phyloP scores from a whole-genome alignment of 2,797 vertebrate genomes.

The Cryptoprocta ferox region DNA sequence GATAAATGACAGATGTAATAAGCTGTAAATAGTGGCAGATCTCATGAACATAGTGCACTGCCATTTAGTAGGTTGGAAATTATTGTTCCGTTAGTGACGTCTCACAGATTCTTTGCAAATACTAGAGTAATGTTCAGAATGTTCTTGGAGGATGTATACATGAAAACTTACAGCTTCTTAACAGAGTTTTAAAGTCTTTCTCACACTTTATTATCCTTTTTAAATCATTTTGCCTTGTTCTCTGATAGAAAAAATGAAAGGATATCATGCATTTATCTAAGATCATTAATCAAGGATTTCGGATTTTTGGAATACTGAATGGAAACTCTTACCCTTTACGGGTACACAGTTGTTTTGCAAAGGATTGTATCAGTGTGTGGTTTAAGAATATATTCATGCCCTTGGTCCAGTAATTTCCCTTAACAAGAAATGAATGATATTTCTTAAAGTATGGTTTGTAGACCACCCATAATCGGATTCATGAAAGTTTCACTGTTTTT shows the following conservation, averaged over 20 bases:
- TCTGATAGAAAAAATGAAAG: constrained; percentile 1
- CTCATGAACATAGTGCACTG: background rate
- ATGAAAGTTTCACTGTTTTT: constrained; percentile 45
- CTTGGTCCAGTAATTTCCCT: background rate
- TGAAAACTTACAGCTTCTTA: background rate
- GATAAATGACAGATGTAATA: constrained; percentile 8
- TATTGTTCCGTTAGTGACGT: background rate
- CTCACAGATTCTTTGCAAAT: constrained; percentile 17
- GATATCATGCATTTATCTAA: background rate
- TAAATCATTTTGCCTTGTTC: constrained; percentile 27
- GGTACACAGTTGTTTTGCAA: background rate
- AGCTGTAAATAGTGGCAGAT: background rate
- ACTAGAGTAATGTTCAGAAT: background rate
- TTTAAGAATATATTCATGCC: background rate
- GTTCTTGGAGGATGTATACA: background rate
- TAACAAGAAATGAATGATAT: constrained; percentile 39
- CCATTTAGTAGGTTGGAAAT: constrained; percentile 4
- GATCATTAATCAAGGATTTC: background rate
- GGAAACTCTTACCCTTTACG: background rate
- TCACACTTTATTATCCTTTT: constrained; percentile 34
- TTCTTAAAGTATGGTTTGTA: constrained; percentile 35
- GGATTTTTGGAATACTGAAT: constrained; percentile 15
- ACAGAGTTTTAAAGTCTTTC: background rate
- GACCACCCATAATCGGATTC: background rate
- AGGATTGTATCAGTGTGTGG: background rate